A percentile compares a stretch with the other conserved stretches of the same genome.
Evolutionary conservation across 1,140 invertebrate species (phyloP).

Genomic region (Cydia fagiglandana): DNA sequence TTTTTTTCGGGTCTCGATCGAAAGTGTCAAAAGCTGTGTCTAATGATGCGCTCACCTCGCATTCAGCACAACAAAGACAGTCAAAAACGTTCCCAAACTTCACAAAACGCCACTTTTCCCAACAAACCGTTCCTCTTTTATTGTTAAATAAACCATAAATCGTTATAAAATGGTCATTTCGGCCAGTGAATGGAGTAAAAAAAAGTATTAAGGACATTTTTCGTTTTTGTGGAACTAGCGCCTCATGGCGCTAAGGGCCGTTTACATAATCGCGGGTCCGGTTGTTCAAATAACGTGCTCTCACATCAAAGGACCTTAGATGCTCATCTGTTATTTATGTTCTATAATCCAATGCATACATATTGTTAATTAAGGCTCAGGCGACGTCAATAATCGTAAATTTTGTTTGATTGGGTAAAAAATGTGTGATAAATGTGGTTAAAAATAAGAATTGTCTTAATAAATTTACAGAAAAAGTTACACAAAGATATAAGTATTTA

Average conservation of each 20-base stretch:
- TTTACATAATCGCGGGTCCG: conserved; percentile 58
- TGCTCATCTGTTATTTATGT: conserved; percentile 41
- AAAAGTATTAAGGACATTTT: conserved; percentile 62
- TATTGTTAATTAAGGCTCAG: conserved; percentile 21
- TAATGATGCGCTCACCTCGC: conserved; percentile 65
- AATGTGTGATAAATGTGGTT: not conserved
- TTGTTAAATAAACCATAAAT: conserved; percentile 79
- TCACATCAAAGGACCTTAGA: conserved; percentile 43
- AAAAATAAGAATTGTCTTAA: not conserved
- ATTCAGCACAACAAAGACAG: conserved; percentile 56
- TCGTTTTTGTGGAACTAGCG: conserved; percentile 58
- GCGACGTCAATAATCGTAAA: conserved; percentile 12
- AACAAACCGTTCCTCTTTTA: conserved; percentile 62
- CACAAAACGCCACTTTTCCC: conserved; percentile 48
- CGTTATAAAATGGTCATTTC: conserved; percentile 71
- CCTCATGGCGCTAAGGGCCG: conserved; percentile 65
- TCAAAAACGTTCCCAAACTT: conserved; percentile 49
- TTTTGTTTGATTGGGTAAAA: not conserved
- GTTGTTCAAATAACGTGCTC: conserved; percentile 55
- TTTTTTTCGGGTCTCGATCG: conserved; percentile 39
- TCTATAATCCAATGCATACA: conserved; percentile 20
- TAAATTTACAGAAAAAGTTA: no score
- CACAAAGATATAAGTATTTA: no score
- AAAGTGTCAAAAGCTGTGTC: conserved; percentile 58
- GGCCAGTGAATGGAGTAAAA: conserved; percentile 65